Conservation (phyloP, 2,888 invertebrate genomes). For the Hypomecis atomaria region DNA sequence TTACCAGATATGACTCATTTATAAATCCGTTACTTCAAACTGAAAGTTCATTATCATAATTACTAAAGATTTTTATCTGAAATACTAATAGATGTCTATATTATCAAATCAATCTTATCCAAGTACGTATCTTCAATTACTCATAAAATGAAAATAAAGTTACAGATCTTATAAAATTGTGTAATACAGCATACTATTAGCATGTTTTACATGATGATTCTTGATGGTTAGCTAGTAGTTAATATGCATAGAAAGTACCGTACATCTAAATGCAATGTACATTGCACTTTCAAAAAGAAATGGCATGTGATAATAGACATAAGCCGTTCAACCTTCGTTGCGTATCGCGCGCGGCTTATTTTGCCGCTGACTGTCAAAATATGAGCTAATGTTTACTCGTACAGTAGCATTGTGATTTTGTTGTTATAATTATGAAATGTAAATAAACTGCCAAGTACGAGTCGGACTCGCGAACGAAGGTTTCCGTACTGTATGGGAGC, state of each 20-base stretch:
- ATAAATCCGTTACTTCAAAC: background rate
- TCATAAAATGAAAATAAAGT: background rate
- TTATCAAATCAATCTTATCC: background rate
- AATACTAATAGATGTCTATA: background rate
- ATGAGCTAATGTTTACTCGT: constrained; percentile 35
- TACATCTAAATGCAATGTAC: constrained; percentile 31
- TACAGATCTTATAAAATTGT: background rate
- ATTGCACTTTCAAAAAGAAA: constrained; percentile 40
- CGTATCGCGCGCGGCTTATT: constrained; percentile 24
- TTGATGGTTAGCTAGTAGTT: background rate
- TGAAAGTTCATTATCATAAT: background rate
- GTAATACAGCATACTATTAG: constrained; percentile 1
- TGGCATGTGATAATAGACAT: constrained; percentile 31
- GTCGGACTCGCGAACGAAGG: too few species aligned
- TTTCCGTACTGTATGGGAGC: too few species aligned
- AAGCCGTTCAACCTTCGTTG: constrained; percentile 27
- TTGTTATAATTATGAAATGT: too few species aligned
- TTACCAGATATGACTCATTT: background rate
- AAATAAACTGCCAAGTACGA: too few species aligned
- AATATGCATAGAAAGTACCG: constrained; percentile 22
- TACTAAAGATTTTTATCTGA: background rate
- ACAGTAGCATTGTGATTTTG: constrained; percentile 12
- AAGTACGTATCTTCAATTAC: too few species aligned
- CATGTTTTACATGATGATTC: background rate
- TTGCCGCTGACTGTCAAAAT: constrained; percentile 20